Evolutionary conservation across 2,113 vertebrate genomes (phyloP), one percentile per base, ranked within the genome.

Genomic region (Entosphenus tridentatus): DNA sequence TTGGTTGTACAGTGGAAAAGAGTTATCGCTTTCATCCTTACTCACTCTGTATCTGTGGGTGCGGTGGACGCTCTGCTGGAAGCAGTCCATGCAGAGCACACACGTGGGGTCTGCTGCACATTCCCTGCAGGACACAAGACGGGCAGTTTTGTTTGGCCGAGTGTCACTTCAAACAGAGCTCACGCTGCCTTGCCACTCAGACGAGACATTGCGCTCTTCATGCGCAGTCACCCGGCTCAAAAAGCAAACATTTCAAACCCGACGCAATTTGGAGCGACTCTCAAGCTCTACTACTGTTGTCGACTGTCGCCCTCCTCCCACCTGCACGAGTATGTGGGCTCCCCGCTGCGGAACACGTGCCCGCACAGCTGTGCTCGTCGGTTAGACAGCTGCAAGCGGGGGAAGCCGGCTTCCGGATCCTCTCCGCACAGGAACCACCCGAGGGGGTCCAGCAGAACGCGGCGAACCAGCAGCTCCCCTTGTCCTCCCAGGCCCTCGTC

Each of bases 261-360:
- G 39, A 5, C 39, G 6, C 39, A 7, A 39, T 39, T 39, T 39
- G 4, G 39, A 1, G 39, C 5, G 39, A 7, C 39, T 39, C 39
- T 39, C 39, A 39, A 39, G 39, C 39, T 6, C 39, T 39, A 39
- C 39, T 39, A 3, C 21, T 39, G 39, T 39, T 39, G 39, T 39
- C 39, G 39, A 39, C 39, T 39, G 39, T 39, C 39, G 39, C 39
- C 39, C 39, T 39, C 39, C 39, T 39, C 39, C 39, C 39, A 97
- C 92, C 92, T 96, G 91, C 92, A 97, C 71, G 89, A 96, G 74
- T 97, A 97, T 0, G 93, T 95, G 76, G 91, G 91, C 68, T 98
- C 90, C 67, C 93, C 93, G 68, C 95, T 88, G 83, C 91, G 95
- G 77, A 98, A 98, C 71, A 98, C 93, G 0, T 87, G 87, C 3